phyloP scores from a whole-genome alignment of 2,797 vertebrate species.

The Danio jaintianensis region DNA sequence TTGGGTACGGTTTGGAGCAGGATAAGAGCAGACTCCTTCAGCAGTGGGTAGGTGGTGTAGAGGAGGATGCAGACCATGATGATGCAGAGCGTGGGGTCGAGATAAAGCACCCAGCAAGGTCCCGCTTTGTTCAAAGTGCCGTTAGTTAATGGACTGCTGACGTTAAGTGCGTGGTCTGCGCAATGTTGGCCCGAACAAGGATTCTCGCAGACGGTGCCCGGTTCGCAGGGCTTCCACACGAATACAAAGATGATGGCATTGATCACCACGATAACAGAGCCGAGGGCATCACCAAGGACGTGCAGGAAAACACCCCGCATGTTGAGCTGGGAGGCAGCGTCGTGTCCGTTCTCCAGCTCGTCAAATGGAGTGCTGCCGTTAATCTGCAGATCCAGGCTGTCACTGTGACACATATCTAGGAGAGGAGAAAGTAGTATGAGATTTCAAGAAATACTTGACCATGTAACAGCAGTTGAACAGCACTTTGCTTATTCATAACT shows the following conservation, averaged over 20 bases:
- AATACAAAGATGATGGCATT: slow-evolving; percentile 90
- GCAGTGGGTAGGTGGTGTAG: slow-evolving; percentile 95
- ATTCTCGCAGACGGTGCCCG: slow-evolving; percentile 81
- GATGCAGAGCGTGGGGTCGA: slow-evolving; percentile 93
- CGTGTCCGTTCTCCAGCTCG: slow-evolving; percentile 73
- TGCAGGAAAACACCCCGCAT: slow-evolving; percentile 99
- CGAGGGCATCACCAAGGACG: slow-evolving; percentile 95
- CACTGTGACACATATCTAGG: slow-evolving; percentile 53
- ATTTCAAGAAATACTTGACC: not conserved
- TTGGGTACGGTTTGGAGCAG: slow-evolving; percentile 98
- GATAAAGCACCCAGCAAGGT: slow-evolving; percentile 97
- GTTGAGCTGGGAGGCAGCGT: slow-evolving; percentile 88
- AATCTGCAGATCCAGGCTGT: slow-evolving; percentile 82
- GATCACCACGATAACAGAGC: slow-evolving; percentile 96
- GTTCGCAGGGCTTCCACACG: slow-evolving; percentile 87
- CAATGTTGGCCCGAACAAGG: slow-evolving; percentile 82
- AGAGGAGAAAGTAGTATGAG: not conserved
- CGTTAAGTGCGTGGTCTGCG: slow-evolving; percentile 72
- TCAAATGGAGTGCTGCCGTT: slow-evolving; percentile 85
- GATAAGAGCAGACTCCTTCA: slow-evolving; percentile 98
- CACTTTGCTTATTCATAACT: no score
- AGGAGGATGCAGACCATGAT: slow-evolving; percentile 96
- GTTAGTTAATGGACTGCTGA: slow-evolving; percentile 33
- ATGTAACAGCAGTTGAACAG: not conserved
- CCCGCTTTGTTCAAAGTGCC: slow-evolving; percentile 69